Evolutionary conservation across 2,113 vertebrate genomes (phyloP), one percentile per base, ranked within the genome.

Genomic region (Copsychus sechellarum): DNA sequence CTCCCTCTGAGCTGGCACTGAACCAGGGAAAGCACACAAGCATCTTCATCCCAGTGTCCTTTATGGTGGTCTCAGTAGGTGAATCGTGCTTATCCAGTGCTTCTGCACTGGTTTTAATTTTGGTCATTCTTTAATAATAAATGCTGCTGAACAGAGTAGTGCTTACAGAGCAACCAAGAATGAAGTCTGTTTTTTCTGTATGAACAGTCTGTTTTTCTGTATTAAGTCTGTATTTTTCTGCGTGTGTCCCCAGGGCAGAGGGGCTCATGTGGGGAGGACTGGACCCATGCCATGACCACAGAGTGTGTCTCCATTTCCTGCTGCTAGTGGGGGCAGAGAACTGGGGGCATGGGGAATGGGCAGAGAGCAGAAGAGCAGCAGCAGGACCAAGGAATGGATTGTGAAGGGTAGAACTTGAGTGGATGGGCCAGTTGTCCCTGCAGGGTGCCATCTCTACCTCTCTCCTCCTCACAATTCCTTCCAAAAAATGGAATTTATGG

Each of bases 221-320:
- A 67, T 17, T 53, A 94, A 74, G 31, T 50, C 29, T 87, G 62
- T 13, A 81, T 94, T 38, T 71, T 79, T 67, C 34, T 47, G 3
- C 67, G 19, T 0, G 0, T 56, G 22, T 42, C 57, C 65, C 61
- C 3, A 3, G 40, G 53, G 65, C n/a, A 81, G 80, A 71, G 12
- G 24, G 34, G 54, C 16, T 3, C 15, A 2, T 42, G 29, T 2
- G 3, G 42, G 21, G 21, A 84, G 51, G 34, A 47, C 70, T 40
- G 26, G 72, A 42, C 24, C 21, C 26, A 3, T 6, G 21, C 0
- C 0, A 19, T 62, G 34, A 42, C 38, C 16, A 3, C 1, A 1
- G 67, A 92, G 12, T 8, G 64, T 12, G 0, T 66, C 64, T 81
- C 50, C 1, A 3, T 73, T 80, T 81, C 19, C 86, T 73, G 14